phyloP scores from a whole-genome alignment of 2,797 vertebrate genomes.

The Spatula clypeata region DNA sequence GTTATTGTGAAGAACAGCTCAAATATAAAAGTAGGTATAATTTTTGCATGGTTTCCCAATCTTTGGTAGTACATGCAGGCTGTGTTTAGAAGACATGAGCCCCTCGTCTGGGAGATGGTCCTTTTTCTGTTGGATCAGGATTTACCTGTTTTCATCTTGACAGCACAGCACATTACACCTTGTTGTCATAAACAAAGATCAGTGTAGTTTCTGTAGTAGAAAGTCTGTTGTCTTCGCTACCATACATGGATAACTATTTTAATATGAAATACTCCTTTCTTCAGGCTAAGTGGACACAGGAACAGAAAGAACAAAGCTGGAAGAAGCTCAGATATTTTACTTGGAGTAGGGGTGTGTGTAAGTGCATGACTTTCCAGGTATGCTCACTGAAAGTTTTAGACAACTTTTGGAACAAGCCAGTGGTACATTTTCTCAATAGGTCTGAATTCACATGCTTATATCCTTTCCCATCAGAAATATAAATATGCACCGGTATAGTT shows the following conservation, averaged over 20 bases:
- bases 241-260: neutral
- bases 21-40: neutral
- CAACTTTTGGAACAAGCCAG: neutral
- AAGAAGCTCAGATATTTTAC: neutral
- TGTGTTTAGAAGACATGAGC: fast-evolving
- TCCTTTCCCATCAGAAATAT: conserved; percentile 1
- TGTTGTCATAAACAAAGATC: neutral
- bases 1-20: neutral
- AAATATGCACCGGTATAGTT: neutral
- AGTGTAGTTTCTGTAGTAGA: neutral
- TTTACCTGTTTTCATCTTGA: neutral
- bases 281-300: neutral
- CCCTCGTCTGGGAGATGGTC: neutral
- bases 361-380: neutral
- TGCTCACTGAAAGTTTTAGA: neutral
- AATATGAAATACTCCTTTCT: neutral
- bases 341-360: neutral
- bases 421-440: neutral
- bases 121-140: neutral
- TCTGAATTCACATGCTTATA: neutral
- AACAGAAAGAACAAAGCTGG: neutral
- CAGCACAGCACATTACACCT: neutral
- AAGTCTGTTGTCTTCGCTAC: neutral
- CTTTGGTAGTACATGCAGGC: neutral
- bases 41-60: neutral